A percentile compares a stretch with the other conserved stretches of the same genome.
Conservation (phyloP, 2,888 invertebrate genomes). For the Tyria jacobaeae region DNA sequence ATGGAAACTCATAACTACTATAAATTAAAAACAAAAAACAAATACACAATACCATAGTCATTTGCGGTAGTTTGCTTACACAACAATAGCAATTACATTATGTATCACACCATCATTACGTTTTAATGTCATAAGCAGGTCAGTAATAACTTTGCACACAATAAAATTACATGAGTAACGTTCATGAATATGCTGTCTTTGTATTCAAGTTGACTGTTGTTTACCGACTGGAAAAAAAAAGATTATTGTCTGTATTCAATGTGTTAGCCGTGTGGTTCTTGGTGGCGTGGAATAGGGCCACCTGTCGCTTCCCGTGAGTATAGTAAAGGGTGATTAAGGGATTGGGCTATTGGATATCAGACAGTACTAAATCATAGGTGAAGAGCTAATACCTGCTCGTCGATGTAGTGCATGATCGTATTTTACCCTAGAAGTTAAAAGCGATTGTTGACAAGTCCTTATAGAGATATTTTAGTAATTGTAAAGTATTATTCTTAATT, state of each 20-base stretch:
- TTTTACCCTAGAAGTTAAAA: too few species aligned
- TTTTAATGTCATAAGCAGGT: conserved; percentile 10
- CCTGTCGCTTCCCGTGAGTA: too few species aligned
- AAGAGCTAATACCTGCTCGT: too few species aligned
- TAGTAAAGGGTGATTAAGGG: too few species aligned
- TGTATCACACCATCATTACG: conserved; percentile 3
- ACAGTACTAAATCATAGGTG: too few species aligned
- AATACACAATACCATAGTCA: background rate
- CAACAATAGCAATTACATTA: conserved; percentile 1
- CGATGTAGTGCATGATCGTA: too few species aligned
- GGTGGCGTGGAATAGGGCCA: too few species aligned
- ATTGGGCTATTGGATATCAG: too few species aligned
- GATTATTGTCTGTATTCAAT: background rate
- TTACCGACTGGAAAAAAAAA: background rate
- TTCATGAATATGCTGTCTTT: background rate
- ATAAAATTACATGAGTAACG: conserved; percentile 5
- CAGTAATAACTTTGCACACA: conserved; percentile 7
- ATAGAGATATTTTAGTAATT: too few species aligned
- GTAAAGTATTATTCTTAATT: too few species aligned
- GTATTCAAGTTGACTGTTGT: background rate
- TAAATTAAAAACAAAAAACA: background rate
- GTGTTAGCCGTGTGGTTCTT: too few species aligned
- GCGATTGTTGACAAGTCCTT: too few species aligned
- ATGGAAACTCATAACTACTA: background rate
- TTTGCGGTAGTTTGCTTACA: background rate